phyloP scores from a whole-genome alignment of 1,140 invertebrate species.

The Ectropis grisescens region DNA sequence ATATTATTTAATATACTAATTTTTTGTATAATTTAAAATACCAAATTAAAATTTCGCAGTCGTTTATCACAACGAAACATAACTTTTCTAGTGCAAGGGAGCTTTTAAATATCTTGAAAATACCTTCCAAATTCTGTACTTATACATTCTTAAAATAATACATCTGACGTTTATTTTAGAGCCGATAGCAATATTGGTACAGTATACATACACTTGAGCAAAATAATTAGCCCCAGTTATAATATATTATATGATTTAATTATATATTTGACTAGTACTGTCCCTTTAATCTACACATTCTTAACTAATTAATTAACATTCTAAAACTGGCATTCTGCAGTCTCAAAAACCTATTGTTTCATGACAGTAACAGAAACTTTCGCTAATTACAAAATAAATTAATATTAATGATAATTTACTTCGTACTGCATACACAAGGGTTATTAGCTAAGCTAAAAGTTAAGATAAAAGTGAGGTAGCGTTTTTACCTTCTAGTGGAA shows the following conservation, averaged over 20 bases:
- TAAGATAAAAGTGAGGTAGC: slow-evolving; percentile 66
- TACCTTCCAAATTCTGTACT: too few species aligned
- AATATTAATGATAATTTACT: too few species aligned
- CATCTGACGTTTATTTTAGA: too few species aligned
- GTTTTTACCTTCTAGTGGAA: slow-evolving; percentile 64
- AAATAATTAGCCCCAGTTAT: slow-evolving; percentile 37
- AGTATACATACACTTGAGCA: slow-evolving; percentile 30
- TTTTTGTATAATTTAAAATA: too few species aligned
- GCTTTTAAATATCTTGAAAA: too few species aligned
- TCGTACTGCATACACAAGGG: slow-evolving; percentile 19
- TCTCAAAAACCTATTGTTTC: slow-evolving; percentile 41
- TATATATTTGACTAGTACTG: slow-evolving; percentile 66
- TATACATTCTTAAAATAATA: too few species aligned
- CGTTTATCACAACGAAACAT: too few species aligned
- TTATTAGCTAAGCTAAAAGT: slow-evolving; percentile 61
- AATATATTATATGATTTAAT: too few species aligned
- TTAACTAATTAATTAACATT: slow-evolving; percentile 25
- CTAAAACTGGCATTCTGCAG: slow-evolving; percentile 60
- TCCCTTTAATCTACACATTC: slow-evolving; percentile 38
- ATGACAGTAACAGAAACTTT: too few species aligned
- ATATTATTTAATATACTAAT: too few species aligned
- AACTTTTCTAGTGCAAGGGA: too few species aligned
- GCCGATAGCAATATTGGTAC: slow-evolving; percentile 5
- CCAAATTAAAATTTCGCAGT: too few species aligned
- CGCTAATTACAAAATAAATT: slow-evolving; percentile 9